A percentile compares a stretch with the other conserved stretches of the same genome.
These are phyloP conservation scores for Bettongia penicillata DNA, from an alignment of 2,113 vertebrate species.

Conservation along the genomic window DNA sequence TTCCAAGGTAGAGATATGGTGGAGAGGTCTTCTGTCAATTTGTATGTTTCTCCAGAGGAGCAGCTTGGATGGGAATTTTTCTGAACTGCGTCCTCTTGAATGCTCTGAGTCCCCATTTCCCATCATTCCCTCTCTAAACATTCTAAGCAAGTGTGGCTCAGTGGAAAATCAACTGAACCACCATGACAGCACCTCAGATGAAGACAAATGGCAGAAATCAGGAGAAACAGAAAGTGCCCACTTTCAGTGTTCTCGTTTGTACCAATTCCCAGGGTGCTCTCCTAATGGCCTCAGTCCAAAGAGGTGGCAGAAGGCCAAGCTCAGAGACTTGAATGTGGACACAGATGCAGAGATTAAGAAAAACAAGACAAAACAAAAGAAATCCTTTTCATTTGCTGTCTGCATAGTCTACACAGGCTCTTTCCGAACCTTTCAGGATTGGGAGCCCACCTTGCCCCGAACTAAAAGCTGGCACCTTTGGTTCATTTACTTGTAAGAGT, in stretches of 20 bases:
- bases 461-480: background rate
- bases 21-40: background rate
- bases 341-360: background rate
- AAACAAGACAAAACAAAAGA: background rate
- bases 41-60: background rate
- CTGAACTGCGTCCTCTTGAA: background rate
- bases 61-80: background rate
- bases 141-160: slow-evolving; percentile 24
- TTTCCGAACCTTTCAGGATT: slow-evolving; percentile 15
- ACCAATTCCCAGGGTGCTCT: slow-evolving; percentile 4
- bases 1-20: background rate
- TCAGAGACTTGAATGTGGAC: background rate
- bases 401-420: background rate
- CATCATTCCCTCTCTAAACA: background rate
- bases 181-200: slow-evolving; percentile 16
- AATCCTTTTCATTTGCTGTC: background rate
- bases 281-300: background rate
- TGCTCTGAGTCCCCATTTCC: background rate
- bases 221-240: slow-evolving; percentile 42
- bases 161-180: slow-evolving; percentile 23
- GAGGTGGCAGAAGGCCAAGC: background rate
- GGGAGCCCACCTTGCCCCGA: background rate
- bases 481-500: background rate
- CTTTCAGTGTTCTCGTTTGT: slow-evolving; percentile 11
- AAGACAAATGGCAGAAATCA: slow-evolving; percentile 26